Evolutionary conservation across 2,888 invertebrate species (phyloP).

Genomic region (Eupithecia subfuscata): DNA sequence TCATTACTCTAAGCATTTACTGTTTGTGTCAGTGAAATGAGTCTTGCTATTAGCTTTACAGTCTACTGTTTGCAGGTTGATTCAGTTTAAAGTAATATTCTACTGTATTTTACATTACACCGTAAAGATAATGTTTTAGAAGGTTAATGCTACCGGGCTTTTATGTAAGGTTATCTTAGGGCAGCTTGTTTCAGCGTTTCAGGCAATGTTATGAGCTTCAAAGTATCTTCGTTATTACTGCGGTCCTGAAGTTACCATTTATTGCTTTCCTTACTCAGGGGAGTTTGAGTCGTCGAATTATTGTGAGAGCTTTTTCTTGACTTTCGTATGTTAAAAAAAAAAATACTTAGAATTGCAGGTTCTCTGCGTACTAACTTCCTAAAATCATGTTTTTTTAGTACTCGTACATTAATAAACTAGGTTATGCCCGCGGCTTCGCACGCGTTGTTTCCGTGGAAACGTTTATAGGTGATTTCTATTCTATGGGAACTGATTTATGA

Average conservation of each 20-base stretch:
- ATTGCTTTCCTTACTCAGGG: not conserved
- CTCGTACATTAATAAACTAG: not conserved
- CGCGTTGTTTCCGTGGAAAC: no score
- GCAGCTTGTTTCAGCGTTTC: constrained; percentile 7
- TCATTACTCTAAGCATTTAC: constrained; percentile 24
- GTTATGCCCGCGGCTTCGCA: no score
- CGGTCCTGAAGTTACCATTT: not conserved
- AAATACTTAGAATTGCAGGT: not conserved
- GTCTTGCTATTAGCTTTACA: constrained; percentile 45
- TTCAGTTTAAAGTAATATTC: constrained; percentile 32
- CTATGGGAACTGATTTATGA: no score
- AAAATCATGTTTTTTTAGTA: not conserved
- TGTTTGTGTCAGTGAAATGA: constrained; percentile 47
- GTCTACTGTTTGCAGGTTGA: constrained; percentile 38
- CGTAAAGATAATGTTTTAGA: constrained; percentile 21
- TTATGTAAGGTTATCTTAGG: constrained; percentile 7
- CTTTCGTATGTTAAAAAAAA: not conserved
- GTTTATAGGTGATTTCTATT: no score
- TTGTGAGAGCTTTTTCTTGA: not conserved
- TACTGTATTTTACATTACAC: constrained; percentile 27
- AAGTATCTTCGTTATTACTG: constrained; percentile 13
- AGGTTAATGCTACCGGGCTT: constrained; percentile 16
- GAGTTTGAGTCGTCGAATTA: not conserved
- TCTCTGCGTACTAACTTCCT: not conserved
- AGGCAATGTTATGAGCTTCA: constrained; percentile 4